Percentiles rank a stretch among this genome's conserved stretches.
These are phyloP conservation scores for Toxonevra muliebris DNA, from an alignment of 2,888 invertebrate genomes.

Conservation along the genomic window DNA sequence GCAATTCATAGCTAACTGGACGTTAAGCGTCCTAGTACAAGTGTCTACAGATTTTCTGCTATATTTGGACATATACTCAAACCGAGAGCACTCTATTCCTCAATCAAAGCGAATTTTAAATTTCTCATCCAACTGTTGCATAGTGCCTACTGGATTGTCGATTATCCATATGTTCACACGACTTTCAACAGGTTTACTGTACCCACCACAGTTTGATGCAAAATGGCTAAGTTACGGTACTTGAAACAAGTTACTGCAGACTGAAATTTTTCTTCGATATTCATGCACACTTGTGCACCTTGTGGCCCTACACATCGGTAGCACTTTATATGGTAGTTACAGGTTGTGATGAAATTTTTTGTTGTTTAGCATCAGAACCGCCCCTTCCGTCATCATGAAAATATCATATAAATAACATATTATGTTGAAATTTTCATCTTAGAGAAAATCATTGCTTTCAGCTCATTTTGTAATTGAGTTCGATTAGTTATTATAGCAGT, in stretches of 20 bases:
- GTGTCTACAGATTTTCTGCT: constrained; percentile 20
- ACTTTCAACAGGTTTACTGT: too few species aligned
- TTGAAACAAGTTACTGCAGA: too few species aligned
- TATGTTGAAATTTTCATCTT: not conserved
- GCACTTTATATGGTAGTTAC: too few species aligned
- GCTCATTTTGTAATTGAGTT: too few species aligned
- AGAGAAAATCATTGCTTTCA: not conserved
- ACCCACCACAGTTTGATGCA: too few species aligned
- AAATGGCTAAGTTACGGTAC: too few species aligned
- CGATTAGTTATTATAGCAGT: too few species aligned
- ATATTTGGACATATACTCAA: constrained; percentile 12
- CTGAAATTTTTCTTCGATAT: too few species aligned
- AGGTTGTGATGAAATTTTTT: too few species aligned
- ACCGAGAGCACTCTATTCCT: constrained; percentile 25
- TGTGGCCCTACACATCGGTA: constrained; percentile 12
- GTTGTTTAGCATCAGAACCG: not conserved
- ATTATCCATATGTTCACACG: constrained; percentile 12
- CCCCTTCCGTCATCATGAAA: not conserved
- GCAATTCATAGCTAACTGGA: too few species aligned
- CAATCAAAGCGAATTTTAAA: constrained; percentile 24
- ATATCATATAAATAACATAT: too few species aligned
- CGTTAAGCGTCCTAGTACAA: constrained; percentile 14
- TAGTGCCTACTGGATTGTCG: not conserved
- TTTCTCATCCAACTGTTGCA: constrained; percentile 21
- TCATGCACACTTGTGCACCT: constrained; percentile 3